phyloP scores from a whole-genome alignment of 2,888 invertebrate genomes.

The Chloroclystis v-ata region DNA sequence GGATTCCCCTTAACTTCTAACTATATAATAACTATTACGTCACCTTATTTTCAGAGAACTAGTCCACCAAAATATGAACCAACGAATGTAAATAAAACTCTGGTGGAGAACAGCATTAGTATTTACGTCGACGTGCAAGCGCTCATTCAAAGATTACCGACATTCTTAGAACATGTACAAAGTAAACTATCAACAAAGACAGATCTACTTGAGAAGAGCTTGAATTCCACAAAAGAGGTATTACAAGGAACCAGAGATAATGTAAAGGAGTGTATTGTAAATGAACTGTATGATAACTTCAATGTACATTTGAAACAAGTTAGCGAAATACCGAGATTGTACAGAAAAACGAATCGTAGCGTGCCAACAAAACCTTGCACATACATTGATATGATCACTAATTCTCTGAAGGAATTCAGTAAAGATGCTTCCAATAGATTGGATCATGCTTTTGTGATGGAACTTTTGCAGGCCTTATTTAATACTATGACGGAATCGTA shows the following conservation, averaged over 20 bases:
- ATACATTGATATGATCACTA: constrained; percentile 84
- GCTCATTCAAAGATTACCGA: constrained; percentile 50
- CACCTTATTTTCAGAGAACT: constrained; percentile 53
- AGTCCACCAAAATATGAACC: constrained; percentile 48
- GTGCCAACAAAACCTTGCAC: constrained; percentile 88
- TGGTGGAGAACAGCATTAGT: constrained; percentile 61
- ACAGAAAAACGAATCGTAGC: constrained; percentile 93
- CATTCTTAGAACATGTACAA: constrained; percentile 48
- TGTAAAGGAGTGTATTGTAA: constrained; percentile 61
- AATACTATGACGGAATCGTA: constrained; percentile 77
- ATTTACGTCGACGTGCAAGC: constrained; percentile 56
- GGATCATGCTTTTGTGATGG: constrained; percentile 52
- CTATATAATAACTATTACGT: too few relatives aligned
- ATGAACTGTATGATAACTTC: constrained; percentile 62
- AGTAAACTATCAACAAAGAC: constrained; percentile 47
- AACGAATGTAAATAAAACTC: constrained; percentile 50
- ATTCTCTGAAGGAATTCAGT: constrained; percentile 79
- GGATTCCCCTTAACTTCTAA: too few relatives aligned
- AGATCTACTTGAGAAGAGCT: constrained; percentile 47
- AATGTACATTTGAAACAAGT: constrained; percentile 86
- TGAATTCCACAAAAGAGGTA: constrained; percentile 46
- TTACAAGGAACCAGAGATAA: constrained; percentile 48
- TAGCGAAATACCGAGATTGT: constrained; percentile 94
- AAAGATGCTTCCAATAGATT: constrained; percentile 59
- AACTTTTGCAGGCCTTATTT: constrained; percentile 61